Percentiles rank a stretch among this genome's conserved stretches.
Conservation (phyloP, 2,888 invertebrate genomes). For the Acronicta leporina region DNA sequence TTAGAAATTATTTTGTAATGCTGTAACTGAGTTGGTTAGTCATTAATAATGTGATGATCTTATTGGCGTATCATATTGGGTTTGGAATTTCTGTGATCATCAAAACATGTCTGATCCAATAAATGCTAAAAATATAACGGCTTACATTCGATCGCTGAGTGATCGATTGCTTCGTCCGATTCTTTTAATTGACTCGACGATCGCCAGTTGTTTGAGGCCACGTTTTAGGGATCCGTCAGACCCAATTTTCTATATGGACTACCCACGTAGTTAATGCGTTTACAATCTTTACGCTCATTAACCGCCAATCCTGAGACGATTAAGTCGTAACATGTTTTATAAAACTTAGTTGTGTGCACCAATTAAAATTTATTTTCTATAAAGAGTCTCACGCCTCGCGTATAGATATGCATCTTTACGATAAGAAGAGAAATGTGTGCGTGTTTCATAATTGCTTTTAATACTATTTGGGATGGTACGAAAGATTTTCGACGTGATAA, state of each 20-base stretch:
- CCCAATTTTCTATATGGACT: slow-evolving; percentile 64
- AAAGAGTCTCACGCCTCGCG: slow-evolving; percentile 77
- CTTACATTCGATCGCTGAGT: slow-evolving; percentile 36
- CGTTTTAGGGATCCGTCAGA: slow-evolving; percentile 53
- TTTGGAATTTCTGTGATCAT: slow-evolving; percentile 23
- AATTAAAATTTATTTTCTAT: slow-evolving; percentile 82
- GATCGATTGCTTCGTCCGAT: slow-evolving; percentile 55
- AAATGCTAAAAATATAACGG: slow-evolving; percentile 45
- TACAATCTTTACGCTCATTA: slow-evolving; percentile 87
- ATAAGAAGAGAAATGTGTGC: slow-evolving; percentile 71
- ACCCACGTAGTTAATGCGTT: slow-evolving; percentile 80
- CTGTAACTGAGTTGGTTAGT: slow-evolving; percentile 58
- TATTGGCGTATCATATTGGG: slow-evolving; percentile 31
- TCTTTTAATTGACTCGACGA: slow-evolving; percentile 59
- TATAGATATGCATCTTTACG: slow-evolving; percentile 78
- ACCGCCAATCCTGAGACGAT: slow-evolving; percentile 81
- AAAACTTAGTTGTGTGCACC: slow-evolving; percentile 77
- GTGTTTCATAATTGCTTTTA: slow-evolving; percentile 78
- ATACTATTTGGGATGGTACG: slow-evolving; percentile 70
- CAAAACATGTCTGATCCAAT: slow-evolving; percentile 33
- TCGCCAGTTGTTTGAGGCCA: slow-evolving; percentile 45
- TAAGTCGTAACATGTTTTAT: slow-evolving; percentile 84
- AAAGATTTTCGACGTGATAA: slow-evolving; percentile 64
- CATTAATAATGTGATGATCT: slow-evolving; percentile 64
- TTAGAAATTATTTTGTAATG: slow-evolving; percentile 62